Base-by-base conservation (phyloP, 2,888 invertebrate genomes). In the Crioceris asparagi region DNA sequence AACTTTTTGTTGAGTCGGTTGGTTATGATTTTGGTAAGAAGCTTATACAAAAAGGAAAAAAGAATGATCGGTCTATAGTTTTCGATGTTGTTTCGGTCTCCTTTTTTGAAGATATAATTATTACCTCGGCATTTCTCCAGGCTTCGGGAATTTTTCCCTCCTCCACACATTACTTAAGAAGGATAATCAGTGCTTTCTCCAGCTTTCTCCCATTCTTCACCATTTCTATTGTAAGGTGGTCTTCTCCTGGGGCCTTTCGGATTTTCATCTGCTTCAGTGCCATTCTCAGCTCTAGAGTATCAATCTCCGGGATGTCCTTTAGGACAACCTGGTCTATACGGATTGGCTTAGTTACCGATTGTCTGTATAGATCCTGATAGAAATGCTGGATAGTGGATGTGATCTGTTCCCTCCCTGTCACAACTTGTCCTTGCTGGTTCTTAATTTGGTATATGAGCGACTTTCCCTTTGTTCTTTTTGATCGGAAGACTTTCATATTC, bases 1-100 rank as follows among this genome's bases (percentile, higher is more conserved):
- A 36, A 23, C 23, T 36, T 30, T 14, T 36, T 30, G 10, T 19
- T 36, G 14, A 36, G 36, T 26, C 16, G 23, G 23, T 36, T 29
- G 30, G 31, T 31, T 17, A 36, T 19, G 18, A 31, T 36, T 23
- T 31, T 14, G 3, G 31, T 36, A 21, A 30, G 31, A 16, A 31
- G 31, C 31, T 36, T 36, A 10, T 30, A 36, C 15, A 36, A 23
- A 8, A 14, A 10, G 14, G 31, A 36, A 16, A 29, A 18, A 12
- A 36, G 17, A 23, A 12, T 36, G 16, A 16, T 36, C 11, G 29
- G 12, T 17, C 36, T 7, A 17, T 36, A 30, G 30, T 36, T 31
- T 11, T 18, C 29, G 19, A 17, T 14, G 23, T 29, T 29, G 18
- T 15, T 29, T 2, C 12, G 14, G 11, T 29, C 30, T 10, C 29